Conservation (phyloP, 2,888 invertebrate species). For the Dorcus parallelipipedus region DNA sequence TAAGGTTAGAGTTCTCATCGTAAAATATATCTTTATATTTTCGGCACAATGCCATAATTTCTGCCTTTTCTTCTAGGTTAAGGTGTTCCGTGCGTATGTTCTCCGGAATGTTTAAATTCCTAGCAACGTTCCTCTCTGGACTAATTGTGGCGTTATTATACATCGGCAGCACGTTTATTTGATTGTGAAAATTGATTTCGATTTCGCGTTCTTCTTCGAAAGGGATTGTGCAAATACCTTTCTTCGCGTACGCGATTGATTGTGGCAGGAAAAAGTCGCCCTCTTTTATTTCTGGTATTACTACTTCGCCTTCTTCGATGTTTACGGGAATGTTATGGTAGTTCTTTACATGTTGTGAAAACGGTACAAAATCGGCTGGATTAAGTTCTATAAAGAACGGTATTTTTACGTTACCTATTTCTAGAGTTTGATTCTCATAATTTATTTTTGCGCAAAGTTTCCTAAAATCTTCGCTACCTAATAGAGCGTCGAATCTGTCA, state of each 20-base stretch:
- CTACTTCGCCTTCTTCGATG: constrained; percentile 7
- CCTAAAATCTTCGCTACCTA: constrained; percentile 9
- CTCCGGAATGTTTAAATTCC: not conserved
- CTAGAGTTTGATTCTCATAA: not conserved
- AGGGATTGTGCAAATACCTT: not conserved
- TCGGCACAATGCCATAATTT: constrained; percentile 6
- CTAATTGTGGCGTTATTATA: not conserved
- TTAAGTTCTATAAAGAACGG: too few species aligned
- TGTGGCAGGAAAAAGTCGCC: not conserved
- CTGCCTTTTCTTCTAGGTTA: constrained; percentile 10
- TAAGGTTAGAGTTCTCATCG: constrained; percentile 1
- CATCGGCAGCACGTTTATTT: not conserved
- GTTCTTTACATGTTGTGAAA: constrained; percentile 3
- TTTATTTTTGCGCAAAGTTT: constrained; percentile 10
- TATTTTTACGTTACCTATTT: constrained; percentile 2
- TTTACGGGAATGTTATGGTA: constrained; percentile 5
- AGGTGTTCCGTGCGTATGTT: not conserved
- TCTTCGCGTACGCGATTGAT: not conserved
- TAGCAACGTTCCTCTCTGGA: not conserved
- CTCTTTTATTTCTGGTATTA: not conserved
- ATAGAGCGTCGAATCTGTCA: constrained; percentile 10
- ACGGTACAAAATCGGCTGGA: not conserved
- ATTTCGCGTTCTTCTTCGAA: not conserved
- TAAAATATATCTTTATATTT: constrained; percentile 9
- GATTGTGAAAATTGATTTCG: not conserved